A percentile compares a stretch with the other conserved stretches of the same genome.
These are phyloP conservation scores for Shinisaurus crocodilurus DNA, from an alignment of 2,113 vertebrate genomes.

Conservation along the genomic window DNA sequence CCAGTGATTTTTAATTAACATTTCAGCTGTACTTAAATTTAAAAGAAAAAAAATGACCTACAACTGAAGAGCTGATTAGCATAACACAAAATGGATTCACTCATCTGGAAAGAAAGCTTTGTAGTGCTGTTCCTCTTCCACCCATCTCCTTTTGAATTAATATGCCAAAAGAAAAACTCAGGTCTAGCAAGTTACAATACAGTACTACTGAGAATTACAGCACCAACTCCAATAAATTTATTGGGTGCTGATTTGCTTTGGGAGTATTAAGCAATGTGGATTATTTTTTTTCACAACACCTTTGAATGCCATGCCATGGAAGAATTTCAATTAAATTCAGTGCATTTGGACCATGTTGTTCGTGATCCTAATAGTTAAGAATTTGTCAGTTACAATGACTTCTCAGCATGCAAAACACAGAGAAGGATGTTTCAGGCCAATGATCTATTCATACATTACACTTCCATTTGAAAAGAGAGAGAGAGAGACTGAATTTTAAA, in stretches of 20 bases:
- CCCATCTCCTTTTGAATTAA: background rate
- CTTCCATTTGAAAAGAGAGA: background rate
- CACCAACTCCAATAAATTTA: background rate
- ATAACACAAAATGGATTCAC: constrained; percentile 22
- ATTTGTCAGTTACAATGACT: constrained; percentile 46
- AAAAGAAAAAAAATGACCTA: constrained; percentile 1
- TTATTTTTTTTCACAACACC: constrained; percentile 21
- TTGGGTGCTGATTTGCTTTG: background rate
- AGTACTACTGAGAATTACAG: background rate
- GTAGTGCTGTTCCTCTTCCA: background rate
- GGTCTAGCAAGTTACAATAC: background rate
- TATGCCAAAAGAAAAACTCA: constrained; percentile 13
- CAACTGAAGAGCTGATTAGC: constrained; percentile 26
- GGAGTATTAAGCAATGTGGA: background rate
- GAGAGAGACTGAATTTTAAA: constrained; percentile 2
- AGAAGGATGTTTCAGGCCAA: constrained; percentile 39
- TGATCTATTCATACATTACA: background rate
- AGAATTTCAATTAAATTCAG: constrained; percentile 33
- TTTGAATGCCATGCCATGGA: constrained; percentile 42
- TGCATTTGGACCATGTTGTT: constrained; percentile 30
- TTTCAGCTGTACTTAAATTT: constrained; percentile 21
- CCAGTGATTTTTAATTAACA: constrained; percentile 25
- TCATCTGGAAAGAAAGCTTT: constrained; percentile 21
- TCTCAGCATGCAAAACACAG: constrained; percentile 31
- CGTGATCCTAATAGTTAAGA: constrained; percentile 30